Evolutionary conservation across 2,797 vertebrate genomes (phyloP), one percentile per base, ranked within the genome.

Genomic region (Clarias platycephalus): DNA sequence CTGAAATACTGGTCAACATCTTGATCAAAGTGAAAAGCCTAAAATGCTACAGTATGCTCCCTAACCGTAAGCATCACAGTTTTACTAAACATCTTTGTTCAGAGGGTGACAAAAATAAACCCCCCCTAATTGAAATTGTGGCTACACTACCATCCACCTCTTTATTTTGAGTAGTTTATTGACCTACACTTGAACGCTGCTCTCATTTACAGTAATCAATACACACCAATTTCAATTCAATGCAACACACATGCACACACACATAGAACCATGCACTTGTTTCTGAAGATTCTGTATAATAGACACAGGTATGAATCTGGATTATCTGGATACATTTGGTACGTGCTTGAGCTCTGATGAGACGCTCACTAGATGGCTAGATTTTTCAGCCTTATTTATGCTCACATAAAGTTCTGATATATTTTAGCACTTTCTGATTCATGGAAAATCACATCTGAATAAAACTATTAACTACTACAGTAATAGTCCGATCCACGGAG

Each of bases 141-240:
- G 16, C 16, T 55, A 75, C 72, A 55, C n/a, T 20, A 22, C 7
- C 26, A 12, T 7, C 53, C 16, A 10, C 26, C 16, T 55, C 49
- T 55, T 55, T 31, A 55, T 55, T 20, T 75, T 28, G 49, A 75
- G 49, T 2, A 75, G 18, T 4, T 10, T 75, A 75, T 57, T 75
- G 72, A 75, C 55, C 49, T 75, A 49, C 8, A 55, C 15, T 4
- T 75, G 16, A 28, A 57, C 16, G 20, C 49, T 75, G 49, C 72
- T 75, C 26, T 75, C 26, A 75, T 55, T 75, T 75, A 75, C 55
- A 31, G 7, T 20, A 28, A 75, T 75, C 72, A 75, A 75, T 75
- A 74, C 71, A 55, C 44, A 28, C 44, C 44, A 74, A 74, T 49
- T 49, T 49, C 44, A 18, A 53, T 53, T 74, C 71, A 74, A 28